These are phyloP conservation scores for Automeris io DNA, from an alignment of 2,888 invertebrate genomes.

Conservation along the genomic window DNA sequence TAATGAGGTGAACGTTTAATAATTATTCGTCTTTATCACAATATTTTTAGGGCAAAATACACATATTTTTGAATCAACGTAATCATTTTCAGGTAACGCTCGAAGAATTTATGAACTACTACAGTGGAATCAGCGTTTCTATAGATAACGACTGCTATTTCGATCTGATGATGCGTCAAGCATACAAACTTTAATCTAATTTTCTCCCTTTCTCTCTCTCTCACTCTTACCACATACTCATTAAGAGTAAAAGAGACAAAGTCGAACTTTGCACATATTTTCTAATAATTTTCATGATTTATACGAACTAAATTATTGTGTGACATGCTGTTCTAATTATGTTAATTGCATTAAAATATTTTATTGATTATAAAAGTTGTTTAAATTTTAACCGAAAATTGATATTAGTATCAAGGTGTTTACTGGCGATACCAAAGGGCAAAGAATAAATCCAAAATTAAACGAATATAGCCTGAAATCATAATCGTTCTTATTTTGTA, in stretches of 20 bases:
- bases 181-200: conserved; percentile 83
- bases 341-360: conserved; percentile 26
- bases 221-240: conserved; percentile 14
- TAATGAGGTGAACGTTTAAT: too few species aligned
- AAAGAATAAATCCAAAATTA: too few species aligned
- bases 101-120: conserved; percentile 96
- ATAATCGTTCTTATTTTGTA: too few species aligned
- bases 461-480: too few species aligned
- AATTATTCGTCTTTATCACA: too few species aligned
- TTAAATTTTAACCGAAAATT: conserved; percentile 14
- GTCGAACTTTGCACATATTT: conserved; percentile 7
- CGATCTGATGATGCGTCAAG: conserved; percentile 95
- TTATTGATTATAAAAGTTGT: conserved; percentile 14
- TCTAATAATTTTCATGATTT: conserved; percentile 3
- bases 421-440: too few species aligned
- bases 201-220: conserved; percentile 13
- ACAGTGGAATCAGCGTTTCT: conserved; percentile 94
- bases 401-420: too few species aligned
- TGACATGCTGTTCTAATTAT: conserved; percentile 19
- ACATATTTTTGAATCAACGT: too few species aligned
- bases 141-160: conserved; percentile 97
- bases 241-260: conserved; percentile 14
- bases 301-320: conserved; percentile 16
- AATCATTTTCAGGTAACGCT: conserved; percentile 90
- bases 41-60: background rate